Conservation (phyloP, 2,797 vertebrate genomes). For the Miichthys miiuy region DNA sequence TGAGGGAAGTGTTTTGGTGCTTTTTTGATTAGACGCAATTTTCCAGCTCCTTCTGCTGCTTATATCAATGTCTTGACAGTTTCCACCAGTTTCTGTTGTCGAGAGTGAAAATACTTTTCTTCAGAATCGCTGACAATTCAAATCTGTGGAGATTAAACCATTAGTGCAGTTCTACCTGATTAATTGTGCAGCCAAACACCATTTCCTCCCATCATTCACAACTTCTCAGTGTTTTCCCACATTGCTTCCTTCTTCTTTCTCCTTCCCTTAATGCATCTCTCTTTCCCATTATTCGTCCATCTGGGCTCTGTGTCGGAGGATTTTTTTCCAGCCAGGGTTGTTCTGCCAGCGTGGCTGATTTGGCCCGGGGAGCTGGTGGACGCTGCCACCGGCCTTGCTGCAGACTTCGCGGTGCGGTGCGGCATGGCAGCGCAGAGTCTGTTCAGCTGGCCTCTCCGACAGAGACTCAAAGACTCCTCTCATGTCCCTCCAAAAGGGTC, state of each 20-base stretch:
- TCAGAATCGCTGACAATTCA: slow-evolving; percentile 1
- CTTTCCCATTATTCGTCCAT: slow-evolving; percentile 39
- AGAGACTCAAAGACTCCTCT: slow-evolving; percentile 63
- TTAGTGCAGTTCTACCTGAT: slow-evolving; percentile 31
- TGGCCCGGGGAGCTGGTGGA: slow-evolving; percentile 36
- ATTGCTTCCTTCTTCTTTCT: not conserved
- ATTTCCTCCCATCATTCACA: slow-evolving; percentile 17
- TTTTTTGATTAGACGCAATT: not conserved
- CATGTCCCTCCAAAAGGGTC: slow-evolving; percentile 64
- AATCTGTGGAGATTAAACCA: slow-evolving; percentile 12
- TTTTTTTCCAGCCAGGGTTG: slow-evolving; percentile 29
- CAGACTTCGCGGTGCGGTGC: slow-evolving; percentile 29
- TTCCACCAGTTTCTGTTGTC: not conserved
- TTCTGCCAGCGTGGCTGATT: slow-evolving; percentile 69
- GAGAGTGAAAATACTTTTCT: slow-evolving; percentile 10
- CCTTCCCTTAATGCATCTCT: slow-evolving; percentile 22
- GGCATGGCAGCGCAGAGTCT: slow-evolving; percentile 11
- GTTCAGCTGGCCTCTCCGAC: slow-evolving; percentile 31
- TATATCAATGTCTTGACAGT: not conserved
- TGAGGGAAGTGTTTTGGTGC: not conserved
- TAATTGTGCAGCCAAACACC: slow-evolving; percentile 25
- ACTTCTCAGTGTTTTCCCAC: slow-evolving; percentile 7
- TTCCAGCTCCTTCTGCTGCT: not conserved
- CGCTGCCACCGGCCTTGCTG: slow-evolving; percentile 32
- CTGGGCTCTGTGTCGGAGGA: slow-evolving; percentile 36